A percentile compares a stretch with the other conserved stretches of the same genome.
Conservation (phyloP, 2,113 vertebrate genomes). For the Callipepla squamata region DNA sequence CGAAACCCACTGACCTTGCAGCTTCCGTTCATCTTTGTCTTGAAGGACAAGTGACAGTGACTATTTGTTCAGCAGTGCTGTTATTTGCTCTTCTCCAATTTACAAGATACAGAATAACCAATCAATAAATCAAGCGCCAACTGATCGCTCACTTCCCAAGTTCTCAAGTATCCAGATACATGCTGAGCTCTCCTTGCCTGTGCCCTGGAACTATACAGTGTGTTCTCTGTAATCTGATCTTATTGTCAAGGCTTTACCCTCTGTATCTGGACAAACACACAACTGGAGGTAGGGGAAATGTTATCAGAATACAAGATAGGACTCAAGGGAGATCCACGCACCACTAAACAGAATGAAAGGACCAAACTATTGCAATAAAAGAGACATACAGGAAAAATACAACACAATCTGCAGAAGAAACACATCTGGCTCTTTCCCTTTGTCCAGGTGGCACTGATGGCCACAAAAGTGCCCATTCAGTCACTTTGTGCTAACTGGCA, state of each 20-base stretch:
- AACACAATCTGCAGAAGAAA: background rate
- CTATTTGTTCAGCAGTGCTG: background rate
- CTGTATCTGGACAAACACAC: background rate
- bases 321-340: background rate
- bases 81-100: background rate
- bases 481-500: background rate
- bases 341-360: background rate
- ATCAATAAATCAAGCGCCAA: background rate
- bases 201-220: background rate
- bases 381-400: background rate
- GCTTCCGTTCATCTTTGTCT: background rate
- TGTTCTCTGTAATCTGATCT: background rate
- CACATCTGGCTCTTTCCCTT: background rate
- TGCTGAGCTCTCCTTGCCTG: fast-evolving
- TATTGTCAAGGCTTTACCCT: background rate
- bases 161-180: background rate
- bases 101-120: background rate
- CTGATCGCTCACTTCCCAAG: background rate
- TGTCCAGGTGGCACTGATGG: background rate
- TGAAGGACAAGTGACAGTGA: background rate
- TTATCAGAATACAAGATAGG: background rate
- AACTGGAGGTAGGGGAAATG: background rate
- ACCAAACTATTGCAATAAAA: fast-evolving
- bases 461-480: fast-evolving
- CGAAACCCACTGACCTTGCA: background rate